phyloP scores from a whole-genome alignment of 2,888 invertebrate species.

The Leptinotarsa peninsularis region DNA sequence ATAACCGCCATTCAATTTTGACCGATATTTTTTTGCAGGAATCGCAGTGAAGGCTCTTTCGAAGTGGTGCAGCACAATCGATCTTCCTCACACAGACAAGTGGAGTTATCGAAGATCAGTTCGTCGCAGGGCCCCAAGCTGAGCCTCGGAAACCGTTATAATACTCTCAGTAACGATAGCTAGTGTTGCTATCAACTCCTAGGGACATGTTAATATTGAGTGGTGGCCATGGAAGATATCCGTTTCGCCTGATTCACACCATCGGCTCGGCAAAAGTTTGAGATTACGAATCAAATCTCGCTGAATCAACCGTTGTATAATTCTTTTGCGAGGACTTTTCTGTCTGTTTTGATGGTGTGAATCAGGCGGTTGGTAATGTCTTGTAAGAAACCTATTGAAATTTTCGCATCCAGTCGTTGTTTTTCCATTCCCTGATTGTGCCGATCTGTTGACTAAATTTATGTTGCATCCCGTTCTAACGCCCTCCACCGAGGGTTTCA shows the following conservation, averaged over 20 bases:
- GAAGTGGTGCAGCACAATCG: conserved; percentile 72
- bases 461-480: conserved; percentile 18
- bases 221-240: conserved; percentile 45
- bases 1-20: no score
- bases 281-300: background rate
- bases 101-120: conserved; percentile 66
- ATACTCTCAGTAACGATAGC: conserved; percentile 72
- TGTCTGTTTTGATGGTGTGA: conserved; percentile 34
- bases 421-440: conserved; percentile 6
- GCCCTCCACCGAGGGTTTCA: conserved; percentile 17
- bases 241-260: conserved; percentile 37
- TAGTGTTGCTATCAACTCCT: conserved; percentile 60
- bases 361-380: conserved; percentile 32
- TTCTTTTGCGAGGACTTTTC: background rate
- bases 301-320: background rate
- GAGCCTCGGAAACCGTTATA: conserved; percentile 74
- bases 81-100: conserved; percentile 66
- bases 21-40: conserved; percentile 52
- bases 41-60: conserved; percentile 70
- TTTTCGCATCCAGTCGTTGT: conserved; percentile 3
- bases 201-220: conserved; percentile 52
- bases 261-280: conserved; percentile 9
- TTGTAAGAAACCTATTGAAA: conserved; percentile 7
- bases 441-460: conserved; percentile 20
- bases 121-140: conserved; percentile 69